These are phyloP conservation scores for Idaea biselata DNA, from an alignment of 2,888 invertebrate species.

Conservation along the genomic window DNA sequence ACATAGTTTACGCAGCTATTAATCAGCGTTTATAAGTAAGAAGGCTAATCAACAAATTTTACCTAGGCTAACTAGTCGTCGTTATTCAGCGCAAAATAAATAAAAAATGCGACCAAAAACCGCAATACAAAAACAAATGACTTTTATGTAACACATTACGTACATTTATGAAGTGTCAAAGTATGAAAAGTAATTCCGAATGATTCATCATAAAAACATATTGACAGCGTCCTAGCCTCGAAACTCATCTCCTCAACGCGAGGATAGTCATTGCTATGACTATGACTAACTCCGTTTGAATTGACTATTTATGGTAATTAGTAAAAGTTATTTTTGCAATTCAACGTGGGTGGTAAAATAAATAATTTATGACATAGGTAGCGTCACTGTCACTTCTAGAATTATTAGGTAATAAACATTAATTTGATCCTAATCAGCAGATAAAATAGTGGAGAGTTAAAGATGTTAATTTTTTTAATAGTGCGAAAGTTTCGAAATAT, in stretches of 20 bases:
- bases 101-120: no score
- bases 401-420: conserved; percentile 11
- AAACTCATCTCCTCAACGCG: conserved; percentile 41
- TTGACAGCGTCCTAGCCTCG: conserved; percentile 41
- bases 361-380: conserved; percentile 19
- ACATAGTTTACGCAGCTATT: no score
- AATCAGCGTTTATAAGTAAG: no score
- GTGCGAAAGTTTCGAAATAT: background rate
- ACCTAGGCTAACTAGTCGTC: no score
- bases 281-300: conserved; percentile 44
- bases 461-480: background rate
- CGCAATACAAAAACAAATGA: no score
- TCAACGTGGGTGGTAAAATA: conserved; percentile 37
- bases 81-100: no score
- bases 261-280: conserved; percentile 34
- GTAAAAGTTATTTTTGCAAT: conserved; percentile 43
- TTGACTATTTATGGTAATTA: conserved; percentile 46
- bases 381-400: conserved; percentile 10
- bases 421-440: conserved; percentile 5
- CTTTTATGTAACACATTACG: background rate
- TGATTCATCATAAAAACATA: conserved; percentile 51
- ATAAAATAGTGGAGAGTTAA: background rate
- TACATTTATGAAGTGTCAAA: background rate
- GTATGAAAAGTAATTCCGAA: background rate
- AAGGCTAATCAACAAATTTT: no score